phyloP scores from a whole-genome alignment of 2,888 invertebrate genomes.

The Macaria notata region DNA sequence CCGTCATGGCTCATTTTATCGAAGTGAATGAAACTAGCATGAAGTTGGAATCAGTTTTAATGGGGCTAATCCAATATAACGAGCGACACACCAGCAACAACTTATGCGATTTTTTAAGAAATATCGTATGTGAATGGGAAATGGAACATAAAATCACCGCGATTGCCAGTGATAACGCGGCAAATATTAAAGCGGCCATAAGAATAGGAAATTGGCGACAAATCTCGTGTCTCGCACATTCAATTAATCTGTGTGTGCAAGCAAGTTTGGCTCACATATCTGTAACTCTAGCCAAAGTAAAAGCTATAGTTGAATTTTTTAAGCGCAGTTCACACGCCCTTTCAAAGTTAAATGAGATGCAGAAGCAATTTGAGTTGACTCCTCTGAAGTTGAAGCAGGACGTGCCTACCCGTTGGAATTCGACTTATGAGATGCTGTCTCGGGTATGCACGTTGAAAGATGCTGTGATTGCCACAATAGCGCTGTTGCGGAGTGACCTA shows the following conservation, averaged over 20 bases:
- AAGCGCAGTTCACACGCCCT: constrained; percentile 1
- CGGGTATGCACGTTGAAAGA: no score
- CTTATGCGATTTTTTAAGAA: not conserved
- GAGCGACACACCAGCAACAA: not conserved
- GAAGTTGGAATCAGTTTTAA: not conserved
- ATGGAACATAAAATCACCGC: constrained; percentile 3
- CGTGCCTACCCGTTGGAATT: constrained; percentile 2
- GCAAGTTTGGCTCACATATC: not conserved
- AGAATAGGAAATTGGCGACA: constrained; percentile 9
- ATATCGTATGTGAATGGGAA: not conserved
- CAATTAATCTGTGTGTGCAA: constrained; percentile 3
- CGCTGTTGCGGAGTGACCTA: no score
- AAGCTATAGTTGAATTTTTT: constrained; percentile 4
- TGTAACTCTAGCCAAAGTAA: not conserved
- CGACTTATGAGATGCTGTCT: constrained; percentile 5
- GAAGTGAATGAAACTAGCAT: not conserved
- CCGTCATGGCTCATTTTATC: constrained; percentile 1
- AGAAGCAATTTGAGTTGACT: not conserved
- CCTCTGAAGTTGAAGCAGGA: constrained; percentile 9
- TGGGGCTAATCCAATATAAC: not conserved
- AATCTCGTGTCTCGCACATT: constrained; percentile 4
- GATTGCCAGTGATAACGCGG: constrained; percentile 4
- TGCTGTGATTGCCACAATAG: no score
- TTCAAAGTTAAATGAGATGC: constrained; percentile 1
- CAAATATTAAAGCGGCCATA: constrained; percentile 4